Evolutionary conservation across 2,113 vertebrate species (phyloP).

Genomic region (Empidonax alnorum): DNA sequence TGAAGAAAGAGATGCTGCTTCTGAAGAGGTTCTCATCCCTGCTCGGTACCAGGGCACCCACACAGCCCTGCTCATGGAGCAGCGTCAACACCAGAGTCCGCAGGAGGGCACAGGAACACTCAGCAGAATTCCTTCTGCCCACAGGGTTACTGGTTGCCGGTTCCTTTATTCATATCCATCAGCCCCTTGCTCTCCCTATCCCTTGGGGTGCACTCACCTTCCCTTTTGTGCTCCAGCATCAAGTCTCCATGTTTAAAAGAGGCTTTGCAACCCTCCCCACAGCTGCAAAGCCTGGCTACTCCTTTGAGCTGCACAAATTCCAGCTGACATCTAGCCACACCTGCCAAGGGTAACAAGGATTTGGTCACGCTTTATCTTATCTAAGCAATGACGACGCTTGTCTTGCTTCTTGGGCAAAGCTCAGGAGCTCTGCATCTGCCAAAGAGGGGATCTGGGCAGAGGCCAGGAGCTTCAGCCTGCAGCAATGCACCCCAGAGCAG

Average conservation of each 20-base stretch:
- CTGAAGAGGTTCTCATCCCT: not conserved
- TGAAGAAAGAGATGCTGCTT: not conserved
- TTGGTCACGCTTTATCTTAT: slow-evolving; percentile 1
- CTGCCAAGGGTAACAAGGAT: slow-evolving; percentile 5
- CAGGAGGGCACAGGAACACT: not conserved
- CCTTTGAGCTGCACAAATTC: not conserved
- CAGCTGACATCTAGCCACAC: not conserved
- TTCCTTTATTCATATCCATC: not conserved
- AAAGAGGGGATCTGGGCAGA: not conserved
- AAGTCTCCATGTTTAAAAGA: not conserved
- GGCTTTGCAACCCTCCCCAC: not conserved
- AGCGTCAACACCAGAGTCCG: not conserved
- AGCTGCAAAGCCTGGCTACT: not conserved
- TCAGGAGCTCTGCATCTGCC: not conserved
- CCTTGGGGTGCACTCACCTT: not conserved
- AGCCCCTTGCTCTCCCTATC: not conserved
- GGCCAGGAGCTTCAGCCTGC: not conserved
- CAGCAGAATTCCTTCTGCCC: not conserved
- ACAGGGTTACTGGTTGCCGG: not conserved
- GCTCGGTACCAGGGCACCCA: not conserved
- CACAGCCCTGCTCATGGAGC: not conserved
- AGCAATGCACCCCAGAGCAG: not conserved
- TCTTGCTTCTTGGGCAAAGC: slow-evolving; percentile 33
- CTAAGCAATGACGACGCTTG: not conserved
- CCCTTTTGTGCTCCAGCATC: not conserved